Conservation (phyloP, 2,888 invertebrate genomes). For the Drosophila peninsularis region DNA sequence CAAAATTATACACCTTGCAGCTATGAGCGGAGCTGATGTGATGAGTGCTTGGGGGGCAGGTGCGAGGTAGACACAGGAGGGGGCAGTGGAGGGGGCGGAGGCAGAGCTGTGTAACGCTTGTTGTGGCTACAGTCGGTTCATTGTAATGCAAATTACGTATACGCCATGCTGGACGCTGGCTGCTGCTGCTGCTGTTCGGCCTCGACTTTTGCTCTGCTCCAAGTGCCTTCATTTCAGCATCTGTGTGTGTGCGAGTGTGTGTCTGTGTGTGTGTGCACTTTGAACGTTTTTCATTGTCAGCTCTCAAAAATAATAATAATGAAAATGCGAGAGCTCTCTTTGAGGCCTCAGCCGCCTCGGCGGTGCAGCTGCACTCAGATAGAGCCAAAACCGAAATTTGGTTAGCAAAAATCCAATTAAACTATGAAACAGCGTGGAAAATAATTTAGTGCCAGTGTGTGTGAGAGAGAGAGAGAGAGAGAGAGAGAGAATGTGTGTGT, state of each 20-base stretch:
- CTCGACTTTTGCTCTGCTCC: slow-evolving; percentile 10
- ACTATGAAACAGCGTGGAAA: slow-evolving; percentile 46
- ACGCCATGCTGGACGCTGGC: slow-evolving; percentile 48
- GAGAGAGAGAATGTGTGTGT: slow-evolving; percentile 2
- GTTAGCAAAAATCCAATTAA: slow-evolving; percentile 57
- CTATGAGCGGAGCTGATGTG: slow-evolving; percentile 22
- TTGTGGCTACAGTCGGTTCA: slow-evolving; percentile 52
- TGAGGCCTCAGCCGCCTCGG: slow-evolving; percentile 17
- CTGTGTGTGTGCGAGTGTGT: slow-evolving; percentile 15
- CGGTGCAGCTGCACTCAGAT: slow-evolving; percentile 18
- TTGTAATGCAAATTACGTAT: slow-evolving; percentile 77
- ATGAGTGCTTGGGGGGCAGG: background rate
- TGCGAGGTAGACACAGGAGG: background rate
- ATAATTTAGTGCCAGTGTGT: slow-evolving; percentile 24
- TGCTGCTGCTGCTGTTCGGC: slow-evolving; percentile 16
- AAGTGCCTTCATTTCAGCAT: slow-evolving; percentile 12
- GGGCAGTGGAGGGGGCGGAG: background rate
- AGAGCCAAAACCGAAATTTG: slow-evolving; percentile 36
- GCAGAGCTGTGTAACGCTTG: slow-evolving; percentile 11
- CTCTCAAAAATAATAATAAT: slow-evolving; percentile 56
- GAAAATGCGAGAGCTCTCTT: slow-evolving; percentile 36
- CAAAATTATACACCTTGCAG: slow-evolving; percentile 75
- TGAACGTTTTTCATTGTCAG: slow-evolving; percentile 38
- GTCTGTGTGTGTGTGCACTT: slow-evolving; percentile 4
- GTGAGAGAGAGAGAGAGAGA: background rate